Conservation (phyloP, 2,113 vertebrate species). For the Cyphomyrus discorhynchus region DNA sequence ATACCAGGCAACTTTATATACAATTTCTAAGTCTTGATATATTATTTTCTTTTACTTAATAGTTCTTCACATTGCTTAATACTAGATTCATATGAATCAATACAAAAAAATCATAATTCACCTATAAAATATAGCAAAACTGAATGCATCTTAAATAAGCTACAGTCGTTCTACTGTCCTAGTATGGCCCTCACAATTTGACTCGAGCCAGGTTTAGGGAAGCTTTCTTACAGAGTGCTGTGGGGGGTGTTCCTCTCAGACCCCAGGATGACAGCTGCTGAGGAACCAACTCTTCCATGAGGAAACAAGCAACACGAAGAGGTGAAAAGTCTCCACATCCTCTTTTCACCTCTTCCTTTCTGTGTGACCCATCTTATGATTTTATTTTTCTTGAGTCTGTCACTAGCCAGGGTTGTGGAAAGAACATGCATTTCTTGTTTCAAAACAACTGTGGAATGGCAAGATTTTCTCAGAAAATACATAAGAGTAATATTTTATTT, state of each 20-base stretch:
- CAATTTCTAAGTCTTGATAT: background rate
- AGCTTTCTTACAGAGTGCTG: background rate
- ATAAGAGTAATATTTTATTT: background rate
- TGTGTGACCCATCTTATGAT: conserved; percentile 27
- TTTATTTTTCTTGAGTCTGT: conserved; percentile 31
- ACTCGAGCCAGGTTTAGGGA: background rate
- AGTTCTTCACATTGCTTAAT: background rate
- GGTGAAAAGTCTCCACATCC: conserved; percentile 44
- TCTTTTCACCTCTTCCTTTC: conserved; percentile 33
- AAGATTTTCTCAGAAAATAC: background rate
- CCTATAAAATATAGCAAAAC: background rate
- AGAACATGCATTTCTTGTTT: background rate
- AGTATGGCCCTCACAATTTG: background rate
- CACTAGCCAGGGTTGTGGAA: conserved; percentile 23
- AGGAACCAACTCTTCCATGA: conserved; percentile 37
- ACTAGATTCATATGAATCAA: background rate
- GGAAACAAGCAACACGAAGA: conserved; percentile 40
- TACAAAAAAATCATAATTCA: background rate
- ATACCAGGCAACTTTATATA: background rate
- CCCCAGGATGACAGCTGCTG: conserved; percentile 43
- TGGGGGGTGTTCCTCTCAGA: conserved; percentile 33
- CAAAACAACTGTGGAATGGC: background rate
- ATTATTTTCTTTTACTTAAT: background rate
- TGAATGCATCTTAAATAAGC: background rate
- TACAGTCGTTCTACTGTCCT: background rate